Base-by-base conservation (phyloP, 2,113 vertebrate species). In the Coturnix japonica region DNA sequence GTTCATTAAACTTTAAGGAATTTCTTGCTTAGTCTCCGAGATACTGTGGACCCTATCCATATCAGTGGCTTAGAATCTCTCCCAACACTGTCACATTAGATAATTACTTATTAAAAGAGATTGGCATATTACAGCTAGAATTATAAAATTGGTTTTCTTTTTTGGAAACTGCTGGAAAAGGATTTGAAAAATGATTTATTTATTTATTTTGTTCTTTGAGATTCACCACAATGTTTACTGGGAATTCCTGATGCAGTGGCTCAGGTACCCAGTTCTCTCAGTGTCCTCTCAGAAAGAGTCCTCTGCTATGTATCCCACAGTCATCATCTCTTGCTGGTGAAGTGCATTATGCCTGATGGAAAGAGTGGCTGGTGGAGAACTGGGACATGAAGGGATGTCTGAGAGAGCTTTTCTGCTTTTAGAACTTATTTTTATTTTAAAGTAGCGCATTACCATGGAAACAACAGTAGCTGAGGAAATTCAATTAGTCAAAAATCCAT, bases 401-500 rank as follows among this genome's bases (percentile, higher is more conserved):
- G 26, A 61, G 30, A 61, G 26, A 10, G 35, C 4, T 73, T 92
- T 57, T 47, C 23, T 69, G 63, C 16, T 59, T 84, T 87, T 73
- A 41, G 33, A 65, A 51, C 3, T 65, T 79, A 63, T 57, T 10
- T 91, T 89, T 75, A 61, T 30, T 71, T 85, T 39, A 61, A 86
- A 93, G 11, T n/a, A 84, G 79, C 79, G 22, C 6, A 87, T 70
- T 89, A 89, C 74, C 51, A 63, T 35, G 70, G 74, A 76, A 93
- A 89, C 28, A 72, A 69, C 69, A 17, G 15, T 64, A 26, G 79
- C 19, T 64, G 76, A 37, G 46, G 22, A 80, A 77, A 90, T 64
- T 49, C 7, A 90, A 90, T 88, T 81, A 72, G n/a, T 90, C 18
- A 95, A 72, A 94, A 91, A 37, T 39, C 31, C 23, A 33, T 20